A percentile compares a stretch with the other conserved stretches of the same genome.
Evolutionary conservation across 2,113 vertebrate genomes (phyloP).

Genomic region (Chionodraco myersi): DNA sequence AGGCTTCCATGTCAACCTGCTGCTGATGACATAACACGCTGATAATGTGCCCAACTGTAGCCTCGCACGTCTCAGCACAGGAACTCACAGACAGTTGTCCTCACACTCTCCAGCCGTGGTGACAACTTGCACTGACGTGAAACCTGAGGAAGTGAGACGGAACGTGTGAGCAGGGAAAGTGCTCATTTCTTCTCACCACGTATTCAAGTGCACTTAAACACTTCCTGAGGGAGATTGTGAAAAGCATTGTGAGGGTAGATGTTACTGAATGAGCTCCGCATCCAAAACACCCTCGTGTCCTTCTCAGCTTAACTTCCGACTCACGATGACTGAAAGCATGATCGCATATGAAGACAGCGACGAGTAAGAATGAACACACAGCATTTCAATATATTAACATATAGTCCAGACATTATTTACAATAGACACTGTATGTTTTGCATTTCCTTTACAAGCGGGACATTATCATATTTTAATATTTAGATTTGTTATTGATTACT

Average conservation of each 20-base stretch:
- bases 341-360: background rate
- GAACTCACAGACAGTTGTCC: slow-evolving; percentile 70
- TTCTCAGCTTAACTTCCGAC: background rate
- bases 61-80: slow-evolving; percentile 51
- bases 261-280: background rate
- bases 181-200: slow-evolving; percentile 23
- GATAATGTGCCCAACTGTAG: slow-evolving; percentile 29
- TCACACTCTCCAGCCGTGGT: slow-evolving; percentile 59
- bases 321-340: too few species aligned
- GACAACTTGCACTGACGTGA: slow-evolving; percentile 59
- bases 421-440: too few species aligned
- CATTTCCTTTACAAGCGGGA: too few species aligned
- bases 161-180: slow-evolving; percentile 39
- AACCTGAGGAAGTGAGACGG: slow-evolving; percentile 52
- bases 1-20: slow-evolving; percentile 5
- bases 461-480: too few species aligned
- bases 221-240: background rate
- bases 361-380: too few species aligned
- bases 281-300: background rate
- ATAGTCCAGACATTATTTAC: too few species aligned
- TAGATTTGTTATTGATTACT: too few species aligned
- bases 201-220: slow-evolving; percentile 4
- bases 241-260: background rate
- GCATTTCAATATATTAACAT: too few species aligned
- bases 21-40: slow-evolving; percentile 27